Percentiles rank a stretch among this genome's conserved stretches.
Evolutionary conservation across 2,113 vertebrate genomes (phyloP).

Genomic region (Amphiprion ocellaris): DNA sequence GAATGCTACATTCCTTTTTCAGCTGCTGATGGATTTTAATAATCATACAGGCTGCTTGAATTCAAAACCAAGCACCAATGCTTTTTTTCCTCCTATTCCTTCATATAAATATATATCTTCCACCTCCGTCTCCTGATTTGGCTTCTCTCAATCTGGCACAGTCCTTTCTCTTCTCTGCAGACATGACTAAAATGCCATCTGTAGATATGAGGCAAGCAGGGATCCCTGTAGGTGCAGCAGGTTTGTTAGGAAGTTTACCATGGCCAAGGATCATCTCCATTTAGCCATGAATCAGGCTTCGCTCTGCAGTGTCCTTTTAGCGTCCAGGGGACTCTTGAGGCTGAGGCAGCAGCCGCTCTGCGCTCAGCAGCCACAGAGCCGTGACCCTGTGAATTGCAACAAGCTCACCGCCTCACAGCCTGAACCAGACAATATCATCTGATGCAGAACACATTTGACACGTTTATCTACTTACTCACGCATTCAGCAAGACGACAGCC

Average conservation of each 20-base stretch:
- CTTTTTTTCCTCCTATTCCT: too few species aligned
- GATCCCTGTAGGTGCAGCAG: slow-evolving; percentile 16
- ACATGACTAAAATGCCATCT: slow-evolving; percentile 34
- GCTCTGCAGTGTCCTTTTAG: slow-evolving; percentile 18
- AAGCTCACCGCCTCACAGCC: not conserved
- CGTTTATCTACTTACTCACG: not conserved
- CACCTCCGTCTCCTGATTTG: slow-evolving; percentile 14
- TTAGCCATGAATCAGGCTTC: slow-evolving; percentile 35
- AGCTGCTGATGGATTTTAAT: not conserved
- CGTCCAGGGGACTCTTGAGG: slow-evolving; percentile 19
- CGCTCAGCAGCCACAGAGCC: slow-evolving; percentile 20
- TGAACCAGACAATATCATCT: slow-evolving; percentile 4
- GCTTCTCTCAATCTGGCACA: not conserved
- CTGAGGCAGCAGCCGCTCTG: slow-evolving; percentile 35
- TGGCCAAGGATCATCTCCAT: slow-evolving; percentile 31
- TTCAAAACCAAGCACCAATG: not conserved
- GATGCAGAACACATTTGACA: not conserved
- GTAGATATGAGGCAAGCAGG: slow-evolving; percentile 12
- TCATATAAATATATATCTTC: not conserved
- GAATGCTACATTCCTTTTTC: not conserved
- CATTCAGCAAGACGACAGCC: not conserved
- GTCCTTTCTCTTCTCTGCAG: slow-evolving; percentile 16
- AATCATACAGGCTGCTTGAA: not conserved
- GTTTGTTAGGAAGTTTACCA: slow-evolving; percentile 31
- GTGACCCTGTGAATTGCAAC: slow-evolving; percentile 5